Base-by-base conservation (phyloP, 2,797 vertebrate species). In the Picus viridis region DNA sequence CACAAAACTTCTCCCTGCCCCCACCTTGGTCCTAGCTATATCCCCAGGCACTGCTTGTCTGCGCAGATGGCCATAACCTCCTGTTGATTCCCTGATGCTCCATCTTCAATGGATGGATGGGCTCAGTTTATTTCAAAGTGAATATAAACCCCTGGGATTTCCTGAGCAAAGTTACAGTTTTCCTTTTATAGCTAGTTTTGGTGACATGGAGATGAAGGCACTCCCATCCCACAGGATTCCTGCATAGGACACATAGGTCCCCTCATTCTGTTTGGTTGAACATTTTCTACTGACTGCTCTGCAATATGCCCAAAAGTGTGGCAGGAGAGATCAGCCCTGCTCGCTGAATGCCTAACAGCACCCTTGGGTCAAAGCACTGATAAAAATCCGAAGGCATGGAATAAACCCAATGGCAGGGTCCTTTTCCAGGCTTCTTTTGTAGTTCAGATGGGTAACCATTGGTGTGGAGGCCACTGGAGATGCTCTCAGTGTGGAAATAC, bases 61-160 rank as follows among this genome's bases (percentile, higher is more conserved):
- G 49, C 54, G 65, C 89, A 94, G 84, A 83, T 93, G 87, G 84
- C 82, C 64, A 24, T 11, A 72, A 32, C 71, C 54, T 82, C 74
- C 76, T 78, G 74, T 76, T 93, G 89, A 24, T 65, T 79, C 53
- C 62, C 65, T 56, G 32, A 49, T 59, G n/a, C 69, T 88, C 4
- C 47, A 39, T 77, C 90, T 62, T 71, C 90, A 29, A 6, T 47
- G 74, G 68, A 65, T 61, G 74, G 57, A 62, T 22, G 4, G 78
- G 51, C 54, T 90, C 29, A 1, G 75, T 69, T 91, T 71, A 76
- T 74, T 71, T 67, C n/a, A n/a, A 67, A 80, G 45, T 13, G 62
- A 72, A 34, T 58, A 63, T 34, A 90, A 94, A 88, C 32, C 51
- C 56, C 41, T 43, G 62, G 29, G 10, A 22, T 69, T 88, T 88